Percentiles rank a stretch among this genome's conserved stretches.
phyloP scores from a whole-genome alignment of 2,888 invertebrate species.

The Ceratothoa steindachneri region DNA sequence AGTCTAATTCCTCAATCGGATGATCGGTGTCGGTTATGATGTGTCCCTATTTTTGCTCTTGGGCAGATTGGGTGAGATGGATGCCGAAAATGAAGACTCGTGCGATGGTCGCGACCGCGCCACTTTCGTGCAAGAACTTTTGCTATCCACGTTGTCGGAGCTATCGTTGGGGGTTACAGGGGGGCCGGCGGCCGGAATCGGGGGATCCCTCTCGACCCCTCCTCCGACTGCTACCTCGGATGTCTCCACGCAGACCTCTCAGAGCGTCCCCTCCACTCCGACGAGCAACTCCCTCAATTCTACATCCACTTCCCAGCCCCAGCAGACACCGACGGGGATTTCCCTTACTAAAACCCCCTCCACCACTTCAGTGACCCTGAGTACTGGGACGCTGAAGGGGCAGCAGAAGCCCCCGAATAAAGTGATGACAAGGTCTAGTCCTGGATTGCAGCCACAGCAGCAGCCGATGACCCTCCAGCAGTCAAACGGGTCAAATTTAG shows the following conservation, averaged over 20 bases:
- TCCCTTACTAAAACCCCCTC: conserved; percentile 6
- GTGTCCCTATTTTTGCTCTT: no score
- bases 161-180: not conserved
- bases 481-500: conserved; percentile 27
- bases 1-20: no score
- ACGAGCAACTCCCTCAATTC: conserved; percentile 9
- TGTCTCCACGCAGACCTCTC: conserved; percentile 32
- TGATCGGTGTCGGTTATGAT: no score
- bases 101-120: conserved; percentile 38
- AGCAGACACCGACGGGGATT: conserved; percentile 11
- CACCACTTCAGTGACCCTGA: conserved; percentile 4
- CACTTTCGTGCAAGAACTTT: conserved; percentile 39
- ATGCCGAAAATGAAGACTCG: conserved; percentile 26
- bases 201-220: not conserved
- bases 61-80: conserved; percentile 20
- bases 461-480: conserved; percentile 29
- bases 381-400: conserved; percentile 23
- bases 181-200: not conserved
- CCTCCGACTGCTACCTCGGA: not conserved
- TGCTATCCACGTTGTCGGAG: conserved; percentile 39
- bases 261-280: not conserved
- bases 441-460: conserved; percentile 34
- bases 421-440: conserved; percentile 41
- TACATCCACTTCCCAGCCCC: not conserved
- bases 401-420: conserved; percentile 22